A percentile compares a stretch with the other conserved stretches of the same genome.
These are phyloP conservation scores for Origma solitaria DNA, from an alignment of 2,113 vertebrate species.

Conservation along the genomic window DNA sequence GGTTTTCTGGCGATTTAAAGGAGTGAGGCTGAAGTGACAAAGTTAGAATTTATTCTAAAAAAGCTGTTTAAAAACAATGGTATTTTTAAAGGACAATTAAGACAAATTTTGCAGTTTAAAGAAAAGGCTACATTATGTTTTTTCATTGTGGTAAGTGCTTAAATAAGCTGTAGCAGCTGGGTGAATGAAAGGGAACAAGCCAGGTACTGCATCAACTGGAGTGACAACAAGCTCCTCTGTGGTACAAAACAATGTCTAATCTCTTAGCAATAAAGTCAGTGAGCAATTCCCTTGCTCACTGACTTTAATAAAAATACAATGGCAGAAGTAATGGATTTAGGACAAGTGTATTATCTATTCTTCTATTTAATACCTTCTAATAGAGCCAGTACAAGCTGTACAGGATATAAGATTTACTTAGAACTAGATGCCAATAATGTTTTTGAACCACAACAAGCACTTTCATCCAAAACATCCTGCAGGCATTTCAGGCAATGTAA, in stretches of 20 bases:
- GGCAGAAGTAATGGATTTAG: conserved; percentile 23
- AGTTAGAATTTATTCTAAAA: not conserved
- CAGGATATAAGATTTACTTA: not conserved
- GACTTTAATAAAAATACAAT: conserved; percentile 52
- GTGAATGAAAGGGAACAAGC: not conserved
- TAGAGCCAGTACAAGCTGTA: not conserved
- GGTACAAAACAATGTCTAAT: conserved; percentile 40
- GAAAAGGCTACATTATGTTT: not conserved
- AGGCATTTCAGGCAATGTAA: not conserved
- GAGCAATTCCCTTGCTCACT: conserved; percentile 7
- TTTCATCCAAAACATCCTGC: not conserved
- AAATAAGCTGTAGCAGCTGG: conserved; percentile 9
- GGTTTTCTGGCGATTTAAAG: not conserved
- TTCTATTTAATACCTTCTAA: not conserved
- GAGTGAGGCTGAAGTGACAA: not conserved
- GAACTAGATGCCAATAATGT: not conserved
- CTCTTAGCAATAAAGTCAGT: no score
- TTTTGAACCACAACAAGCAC: not conserved
- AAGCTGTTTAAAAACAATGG: not conserved
- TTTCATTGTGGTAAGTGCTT: not conserved
- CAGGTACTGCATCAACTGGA: not conserved
- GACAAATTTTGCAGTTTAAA: not conserved
- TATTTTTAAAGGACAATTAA: not conserved
- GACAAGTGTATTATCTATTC: conserved; percentile 9
- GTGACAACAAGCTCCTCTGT: not conserved